Conservation (phyloP, 2,888 invertebrate genomes). For the Busseola fusca region DNA sequence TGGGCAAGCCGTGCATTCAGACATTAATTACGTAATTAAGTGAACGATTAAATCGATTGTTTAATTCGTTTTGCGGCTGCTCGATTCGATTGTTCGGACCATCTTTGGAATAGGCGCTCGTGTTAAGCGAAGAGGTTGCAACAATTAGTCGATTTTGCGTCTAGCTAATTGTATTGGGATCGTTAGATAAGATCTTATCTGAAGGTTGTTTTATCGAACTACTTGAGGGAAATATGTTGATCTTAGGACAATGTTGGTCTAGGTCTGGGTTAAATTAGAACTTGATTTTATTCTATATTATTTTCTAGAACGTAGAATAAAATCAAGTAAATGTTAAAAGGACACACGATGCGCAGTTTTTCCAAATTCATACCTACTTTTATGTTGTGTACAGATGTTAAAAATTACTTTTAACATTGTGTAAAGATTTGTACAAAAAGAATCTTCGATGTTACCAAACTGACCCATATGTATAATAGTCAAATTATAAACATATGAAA, state of each 20-base stretch:
- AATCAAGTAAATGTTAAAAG: neutral
- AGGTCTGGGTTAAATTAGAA: slow-evolving; percentile 1
- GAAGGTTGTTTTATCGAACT: slow-evolving; percentile 15
- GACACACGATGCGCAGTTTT: neutral
- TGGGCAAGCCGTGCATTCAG: slow-evolving; percentile 66
- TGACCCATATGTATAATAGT: slow-evolving; percentile 37
- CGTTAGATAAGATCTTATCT: slow-evolving; percentile 34
- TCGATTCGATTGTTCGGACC: slow-evolving; percentile 66
- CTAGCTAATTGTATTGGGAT: slow-evolving; percentile 44
- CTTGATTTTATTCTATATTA: too few relatives aligned
- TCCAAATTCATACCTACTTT: neutral
- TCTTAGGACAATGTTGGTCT: neutral
- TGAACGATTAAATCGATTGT: slow-evolving; percentile 82
- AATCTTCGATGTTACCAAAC: slow-evolving; percentile 10
- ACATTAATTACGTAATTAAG: slow-evolving; percentile 85
- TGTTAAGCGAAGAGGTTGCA: slow-evolving; percentile 40
- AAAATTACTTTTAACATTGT: neutral
- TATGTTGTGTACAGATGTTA: neutral
- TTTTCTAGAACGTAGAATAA: neutral
- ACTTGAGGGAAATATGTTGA: slow-evolving; percentile 14
- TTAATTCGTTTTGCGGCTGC: slow-evolving; percentile 78
- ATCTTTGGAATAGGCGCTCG: slow-evolving; percentile 51
- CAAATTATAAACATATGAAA: slow-evolving; percentile 60
- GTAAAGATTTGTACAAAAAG: slow-evolving; percentile 31
- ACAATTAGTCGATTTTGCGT: slow-evolving; percentile 53